Percentiles rank a stretch among this genome's conserved stretches.
phyloP scores from a whole-genome alignment of 1,140 invertebrate species.

The Brachionus calyciflorus region DNA sequence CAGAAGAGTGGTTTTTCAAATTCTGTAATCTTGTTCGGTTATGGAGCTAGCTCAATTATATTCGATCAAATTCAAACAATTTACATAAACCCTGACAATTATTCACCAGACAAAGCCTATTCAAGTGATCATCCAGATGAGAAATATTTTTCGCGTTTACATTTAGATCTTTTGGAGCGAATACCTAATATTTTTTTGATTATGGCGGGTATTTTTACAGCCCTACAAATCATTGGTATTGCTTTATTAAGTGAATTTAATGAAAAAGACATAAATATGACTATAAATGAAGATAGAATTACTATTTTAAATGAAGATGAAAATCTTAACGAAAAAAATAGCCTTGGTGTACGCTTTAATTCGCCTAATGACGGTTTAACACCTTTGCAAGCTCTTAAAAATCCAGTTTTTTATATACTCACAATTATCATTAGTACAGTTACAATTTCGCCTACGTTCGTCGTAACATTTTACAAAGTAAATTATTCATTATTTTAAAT shows the following conservation, averaged over 20 bases:
- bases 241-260: constrained; percentile 43
- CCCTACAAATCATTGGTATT: constrained; percentile 50
- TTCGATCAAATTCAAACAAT: constrained; percentile 60
- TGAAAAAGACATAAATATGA: constrained; percentile 20
- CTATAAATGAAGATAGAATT: neutral
- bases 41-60: constrained; percentile 59
- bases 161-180: constrained; percentile 50
- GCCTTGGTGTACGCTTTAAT: constrained; percentile 48
- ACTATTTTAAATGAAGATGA: neutral
- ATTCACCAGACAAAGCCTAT: constrained; percentile 49
- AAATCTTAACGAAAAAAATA: constrained; percentile 48
- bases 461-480: constrained; percentile 48
- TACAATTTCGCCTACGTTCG: neutral
- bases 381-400: constrained; percentile 49
- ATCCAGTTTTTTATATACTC: constrained; percentile 44
- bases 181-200: constrained; percentile 51
- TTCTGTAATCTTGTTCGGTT: constrained; percentile 60
- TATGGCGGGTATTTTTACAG: constrained; percentile 48
- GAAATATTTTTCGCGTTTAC: constrained; percentile 54
- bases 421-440: constrained; percentile 45
- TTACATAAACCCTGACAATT: constrained; percentile 61
- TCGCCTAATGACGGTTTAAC: constrained; percentile 49
- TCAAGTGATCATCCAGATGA: constrained; percentile 27
- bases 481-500: neutral
- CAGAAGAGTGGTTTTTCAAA: constrained; percentile 59